These are phyloP conservation scores for Nasonia oneida DNA, from an alignment of 2,888 invertebrate genomes.

Conservation along the genomic window DNA sequence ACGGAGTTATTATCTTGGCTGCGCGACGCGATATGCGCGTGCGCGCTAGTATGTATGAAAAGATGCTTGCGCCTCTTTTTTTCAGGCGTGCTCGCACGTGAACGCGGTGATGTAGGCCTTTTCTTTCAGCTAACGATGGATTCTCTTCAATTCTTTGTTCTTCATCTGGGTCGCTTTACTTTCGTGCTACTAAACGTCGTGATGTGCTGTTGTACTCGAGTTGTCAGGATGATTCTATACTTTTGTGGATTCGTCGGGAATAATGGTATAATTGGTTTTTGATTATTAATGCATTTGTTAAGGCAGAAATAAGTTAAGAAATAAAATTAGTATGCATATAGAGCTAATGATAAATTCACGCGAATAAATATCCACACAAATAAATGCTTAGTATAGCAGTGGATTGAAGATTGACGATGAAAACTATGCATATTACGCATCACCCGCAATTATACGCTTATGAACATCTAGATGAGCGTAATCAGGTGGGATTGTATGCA, in stretches of 20 bases:
- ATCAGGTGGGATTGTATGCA: neutral
- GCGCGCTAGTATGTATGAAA: neutral
- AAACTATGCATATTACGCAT: too few relatives aligned
- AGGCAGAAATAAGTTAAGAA: too few relatives aligned
- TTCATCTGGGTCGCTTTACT: neutral
- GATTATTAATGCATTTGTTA: too few relatives aligned
- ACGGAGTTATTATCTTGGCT: conserved; percentile 49
- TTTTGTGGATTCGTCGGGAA: too few relatives aligned
- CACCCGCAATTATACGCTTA: too few relatives aligned
- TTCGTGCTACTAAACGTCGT: neutral
- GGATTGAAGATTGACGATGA: too few relatives aligned
- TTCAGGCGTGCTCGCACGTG: neutral
- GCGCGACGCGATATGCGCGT: neutral
- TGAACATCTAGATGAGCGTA: neutral
- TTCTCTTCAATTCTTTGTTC: neutral
- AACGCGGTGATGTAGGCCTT: neutral
- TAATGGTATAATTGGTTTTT: too few relatives aligned
- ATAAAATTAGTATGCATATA: too few relatives aligned
- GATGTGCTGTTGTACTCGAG: too few relatives aligned
- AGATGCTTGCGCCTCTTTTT: neutral
- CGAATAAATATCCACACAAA: neutral
- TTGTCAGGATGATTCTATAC: too few relatives aligned
- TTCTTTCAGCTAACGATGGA: conserved; percentile 3
- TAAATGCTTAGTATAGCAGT: too few relatives aligned
- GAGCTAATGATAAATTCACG: neutral